Evolutionary conservation across 1,140 invertebrate species (phyloP), one percentile per base, ranked within the genome.

Genomic region (Zaprionus davidi): DNA sequence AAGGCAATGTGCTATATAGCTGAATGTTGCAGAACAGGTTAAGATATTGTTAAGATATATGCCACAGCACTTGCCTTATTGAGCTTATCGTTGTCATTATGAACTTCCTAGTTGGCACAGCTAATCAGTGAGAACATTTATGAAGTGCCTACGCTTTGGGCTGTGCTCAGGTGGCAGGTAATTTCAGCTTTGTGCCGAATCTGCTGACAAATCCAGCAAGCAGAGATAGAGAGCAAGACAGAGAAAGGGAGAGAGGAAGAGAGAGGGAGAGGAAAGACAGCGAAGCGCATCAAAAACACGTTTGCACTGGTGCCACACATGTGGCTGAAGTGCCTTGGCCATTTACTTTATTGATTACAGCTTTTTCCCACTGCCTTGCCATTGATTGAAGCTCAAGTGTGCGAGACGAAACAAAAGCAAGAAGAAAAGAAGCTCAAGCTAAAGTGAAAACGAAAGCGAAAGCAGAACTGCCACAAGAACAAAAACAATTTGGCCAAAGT

Each of bases 321-420:
- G 68, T 65, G 53, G 46, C 56, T 63, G 41, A 79, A 86, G 77
- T 88, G 84, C 36, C 73, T 77, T 31, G 77, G 73, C 82, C 83
- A 87, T 87, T 80, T 87, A 87, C 73, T 86, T 86, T 86, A 86
- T 86, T 86, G 83, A 80, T 86, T 87, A 86, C 83, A 83, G 63
- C 57, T 72, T 77, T 72, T 38, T 41, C 24, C 20, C 41, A 11
- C 15, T 69, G 20, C 9, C 20, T 46, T 38, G 24, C 60, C 56
- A 74, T 77, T 78, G 65, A 78, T 78, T 78, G 75, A 68, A 51
- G 71, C 59, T 67, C 70, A 68, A 76, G 64, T 67, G 69, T 46
- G 59, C 66, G 44, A 51, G 41, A 17, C 49, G 63, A 13, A 31
- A 41, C 38, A 67, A 69, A 6, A 34, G 51, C 38, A 67, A 75